Base-by-base conservation (phyloP, 2,888 invertebrate genomes). In the Adelphocoris suturalis region DNA sequence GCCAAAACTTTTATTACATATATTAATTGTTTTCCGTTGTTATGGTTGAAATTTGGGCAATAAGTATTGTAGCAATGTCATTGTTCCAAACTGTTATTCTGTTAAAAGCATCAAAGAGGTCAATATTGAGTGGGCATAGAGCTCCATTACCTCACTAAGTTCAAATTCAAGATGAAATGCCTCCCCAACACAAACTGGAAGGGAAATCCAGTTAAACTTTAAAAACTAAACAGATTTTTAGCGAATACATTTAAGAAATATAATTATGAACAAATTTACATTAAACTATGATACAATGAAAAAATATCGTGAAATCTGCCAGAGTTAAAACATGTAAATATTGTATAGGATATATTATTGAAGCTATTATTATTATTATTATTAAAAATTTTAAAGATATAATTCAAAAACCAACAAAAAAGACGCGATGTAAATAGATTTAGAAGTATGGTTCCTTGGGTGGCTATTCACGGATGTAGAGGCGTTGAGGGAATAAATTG, bases 321-420 rank as follows among this genome's bases (percentile, higher is more conserved):
- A 68, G 68, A 19, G 27, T 68, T 68, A 19, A 68, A 68, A 23
- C 68, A 27, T 68, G 68, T 68, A 68, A n/a, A 68, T 68, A 68
- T 68, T 68, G 68, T 68, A 68, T 68, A 68, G 68, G 68, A 68
- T 68, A 68, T 68, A 68, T 68, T 68, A 68, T 23, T 68, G 13
- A 68, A 68, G 19, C 19, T 61, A 11, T 61, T 4, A 57, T 57
- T 13, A 68, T 68, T 68, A 68, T 68, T 68, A 68, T 68, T 2
- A 19, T n/a, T 68, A 19, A 12, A 68, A 68, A 23, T 37, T 37
- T 23, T 5, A 9, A 13, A 9, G 68, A 68, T 23, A 68, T 23
- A 61, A 61, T n/a, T 1, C 9, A 61, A 9, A 19, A 61, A 61
- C 5, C 5, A 61, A 16, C 19, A 12, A 68, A 68, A 23, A 23